Evolutionary conservation across 2,113 vertebrate species (phyloP), one percentile per base, ranked within the genome.

Genomic region (Cichladusa arquata): DNA sequence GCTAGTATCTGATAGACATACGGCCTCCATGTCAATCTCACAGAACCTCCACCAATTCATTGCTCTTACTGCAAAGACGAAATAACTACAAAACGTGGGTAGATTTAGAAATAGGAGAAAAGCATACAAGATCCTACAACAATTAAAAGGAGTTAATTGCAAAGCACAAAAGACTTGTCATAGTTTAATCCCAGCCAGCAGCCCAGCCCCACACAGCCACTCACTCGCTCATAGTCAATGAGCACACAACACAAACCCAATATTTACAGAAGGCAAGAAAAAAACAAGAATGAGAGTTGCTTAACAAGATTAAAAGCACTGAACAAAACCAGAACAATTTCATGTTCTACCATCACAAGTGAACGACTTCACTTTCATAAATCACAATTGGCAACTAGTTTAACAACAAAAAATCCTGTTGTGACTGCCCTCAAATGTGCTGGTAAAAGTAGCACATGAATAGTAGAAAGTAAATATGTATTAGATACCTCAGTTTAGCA

Each of bases 391-490:
- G 54, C 60, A 66, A 62, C 23, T 72, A 69, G 81, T 95, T 94
- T 95, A 71, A 93, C 73, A 86, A 44, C 54, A 93, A 90, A 89
- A 89, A 87, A 62, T 54, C 22, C 34, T 72, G n/a, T 19, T 91
- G 36, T 73, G 66, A 66, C 36, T 48, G 69, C 86, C 57, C 36
- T 33, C 71, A 92, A 93, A 56, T 78, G 25, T 90, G 50, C 22
- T 78, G 70, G 26, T 72, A 93, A 92, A 50, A 90, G 38, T 2
- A 73, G 62, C 15, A 60, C 28, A 42, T 90, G 48, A 80, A 76
- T 79, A 90, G 38, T 5, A 95, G 51, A 67, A 90, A 91, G 61
- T 83, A 97, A 97, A 85, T 86, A 95, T 33, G 18, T 44, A 86
- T 84, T 64, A 92, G 86, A 70, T 89, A 77, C 69, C 26, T 93